Evolutionary conservation across 2,113 vertebrate species (phyloP).

Genomic region (Ancistrus triradiatus): DNA sequence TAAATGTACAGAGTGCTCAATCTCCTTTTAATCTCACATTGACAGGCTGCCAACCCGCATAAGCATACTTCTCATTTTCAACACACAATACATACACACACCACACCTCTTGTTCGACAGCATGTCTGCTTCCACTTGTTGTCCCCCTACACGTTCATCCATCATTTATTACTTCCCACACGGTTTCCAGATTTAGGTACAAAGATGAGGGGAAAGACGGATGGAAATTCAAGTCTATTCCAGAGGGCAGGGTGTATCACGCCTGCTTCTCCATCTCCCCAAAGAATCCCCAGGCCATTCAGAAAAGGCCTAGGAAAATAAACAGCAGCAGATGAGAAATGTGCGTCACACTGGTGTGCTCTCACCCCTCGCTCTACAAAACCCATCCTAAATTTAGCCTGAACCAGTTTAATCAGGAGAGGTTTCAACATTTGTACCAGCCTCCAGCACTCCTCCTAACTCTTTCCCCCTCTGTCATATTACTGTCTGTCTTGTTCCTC

Average conservation of each 20-base stretch:
- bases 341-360: constrained; percentile 15
- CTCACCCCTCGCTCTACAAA: constrained; percentile 5
- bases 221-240: background rate
- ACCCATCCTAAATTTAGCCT: constrained; percentile 36
- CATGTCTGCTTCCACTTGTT: constrained; percentile 38
- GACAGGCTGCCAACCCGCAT: constrained; percentile 18
- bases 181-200: constrained; percentile 4
- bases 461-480: background rate
- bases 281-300: constrained; percentile 7
- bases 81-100: background rate
- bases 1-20: too few species aligned
- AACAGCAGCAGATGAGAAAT: constrained; percentile 23
- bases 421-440: constrained; percentile 27
- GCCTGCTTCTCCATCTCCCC: background rate
- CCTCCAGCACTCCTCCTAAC: background rate
- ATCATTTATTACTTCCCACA: background rate
- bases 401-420: constrained; percentile 36
- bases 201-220: constrained; percentile 3
- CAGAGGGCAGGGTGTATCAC: background rate
- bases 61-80: constrained; percentile 29
- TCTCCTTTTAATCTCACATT: too few species aligned
- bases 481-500: background rate
- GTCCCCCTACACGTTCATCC: constrained; percentile 4
- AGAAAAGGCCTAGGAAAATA: constrained; percentile 28
- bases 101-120: constrained; percentile 8